Conservation (phyloP, 1,140 invertebrate species). For the Cecropterus lyciades region DNA sequence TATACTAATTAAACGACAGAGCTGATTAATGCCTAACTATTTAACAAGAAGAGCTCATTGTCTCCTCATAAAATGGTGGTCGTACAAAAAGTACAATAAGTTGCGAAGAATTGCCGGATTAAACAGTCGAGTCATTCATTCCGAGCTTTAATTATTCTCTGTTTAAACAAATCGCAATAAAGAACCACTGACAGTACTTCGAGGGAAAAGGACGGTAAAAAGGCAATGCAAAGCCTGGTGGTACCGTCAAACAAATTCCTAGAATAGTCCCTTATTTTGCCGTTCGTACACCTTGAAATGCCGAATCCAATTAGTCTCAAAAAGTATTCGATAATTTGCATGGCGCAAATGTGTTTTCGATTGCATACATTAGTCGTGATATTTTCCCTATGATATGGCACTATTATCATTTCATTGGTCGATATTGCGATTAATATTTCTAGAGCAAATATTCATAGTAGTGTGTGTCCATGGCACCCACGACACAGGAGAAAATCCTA, state of each 20-base stretch:
- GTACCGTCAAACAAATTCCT: slow-evolving; percentile 68
- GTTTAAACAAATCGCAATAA: slow-evolving; percentile 81
- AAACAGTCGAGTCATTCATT: slow-evolving; percentile 74
- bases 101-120: slow-evolving; percentile 61
- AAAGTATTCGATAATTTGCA: not conserved
- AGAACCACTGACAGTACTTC: slow-evolving; percentile 59
- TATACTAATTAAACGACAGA: slow-evolving; percentile 67
- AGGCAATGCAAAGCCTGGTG: slow-evolving; percentile 53
- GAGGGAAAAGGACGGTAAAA: slow-evolving; percentile 57
- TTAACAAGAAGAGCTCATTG: slow-evolving; percentile 69
- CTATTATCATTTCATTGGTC: no score
- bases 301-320: slow-evolving; percentile 33
- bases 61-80: slow-evolving; percentile 64
- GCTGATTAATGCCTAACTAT: slow-evolving; percentile 75
- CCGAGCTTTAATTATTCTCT: slow-evolving; percentile 78
- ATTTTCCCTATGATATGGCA: no score
- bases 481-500: no score
- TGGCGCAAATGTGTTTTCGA: not conserved
- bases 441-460: no score
- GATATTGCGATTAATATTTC: no score
- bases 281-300: slow-evolving; percentile 51
- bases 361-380: no score
- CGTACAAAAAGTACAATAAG: slow-evolving; percentile 59
- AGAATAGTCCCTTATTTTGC: slow-evolving; percentile 55
- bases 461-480: no score